phyloP scores from a whole-genome alignment of 2,888 invertebrate species.

The Apeira syringaria region DNA sequence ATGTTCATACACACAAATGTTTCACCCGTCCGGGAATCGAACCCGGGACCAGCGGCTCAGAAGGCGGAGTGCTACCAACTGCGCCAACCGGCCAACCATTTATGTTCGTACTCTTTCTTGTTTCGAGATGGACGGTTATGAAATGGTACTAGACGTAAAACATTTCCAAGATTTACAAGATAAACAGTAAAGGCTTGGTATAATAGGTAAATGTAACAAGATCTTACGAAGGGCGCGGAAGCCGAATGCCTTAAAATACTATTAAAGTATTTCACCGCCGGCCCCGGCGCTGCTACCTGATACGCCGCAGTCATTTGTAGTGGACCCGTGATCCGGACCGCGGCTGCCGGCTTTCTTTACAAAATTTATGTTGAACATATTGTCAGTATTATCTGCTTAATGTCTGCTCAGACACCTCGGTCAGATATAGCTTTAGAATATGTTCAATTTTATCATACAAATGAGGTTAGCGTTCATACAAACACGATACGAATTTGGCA shows the following conservation, averaged over 20 bases:
- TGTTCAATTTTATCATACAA: slow-evolving; percentile 16
- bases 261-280: slow-evolving; percentile 77
- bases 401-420: slow-evolving; percentile 58
- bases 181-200: slow-evolving; percentile 48
- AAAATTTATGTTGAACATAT: slow-evolving; percentile 65
- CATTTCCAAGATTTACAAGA: slow-evolving; percentile 30
- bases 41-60: too few species aligned
- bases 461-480: slow-evolving; percentile 36
- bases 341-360: slow-evolving; percentile 40
- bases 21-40: too few species aligned
- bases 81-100: slow-evolving; percentile 28
- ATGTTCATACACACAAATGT: too few species aligned
- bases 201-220: slow-evolving; percentile 68
- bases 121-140: slow-evolving; percentile 40
- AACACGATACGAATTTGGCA: slow-evolving; percentile 27
- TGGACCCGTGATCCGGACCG: slow-evolving; percentile 57
- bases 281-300: slow-evolving; percentile 69
- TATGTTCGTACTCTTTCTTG: too few species aligned
- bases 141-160: slow-evolving; percentile 51
- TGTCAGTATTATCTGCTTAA: slow-evolving; percentile 57
- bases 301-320: slow-evolving; percentile 72
- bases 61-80: too few species aligned
- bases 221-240: slow-evolving; percentile 67
- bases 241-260: slow-evolving; percentile 63
- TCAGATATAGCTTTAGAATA: slow-evolving; percentile 44